Evolutionary conservation across 2,797 vertebrate genomes (phyloP).

Genomic region (Oryzias dopingdopingensis): DNA sequence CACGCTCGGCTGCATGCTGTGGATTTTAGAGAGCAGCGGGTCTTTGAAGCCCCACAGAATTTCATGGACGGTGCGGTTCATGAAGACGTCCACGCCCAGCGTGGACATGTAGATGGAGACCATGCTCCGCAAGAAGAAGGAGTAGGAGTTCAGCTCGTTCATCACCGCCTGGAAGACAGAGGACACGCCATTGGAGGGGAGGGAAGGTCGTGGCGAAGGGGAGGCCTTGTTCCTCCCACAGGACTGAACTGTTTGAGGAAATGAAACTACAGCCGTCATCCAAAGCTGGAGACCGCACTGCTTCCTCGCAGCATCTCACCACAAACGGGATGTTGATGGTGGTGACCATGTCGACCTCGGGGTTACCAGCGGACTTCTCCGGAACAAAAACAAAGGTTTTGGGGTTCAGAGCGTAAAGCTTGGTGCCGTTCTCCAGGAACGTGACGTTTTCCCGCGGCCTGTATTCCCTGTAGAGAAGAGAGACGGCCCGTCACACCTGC

Average conservation of each 20-base stretch:
- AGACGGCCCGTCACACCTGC: not conserved
- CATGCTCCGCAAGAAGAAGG: slow-evolving; percentile 55
- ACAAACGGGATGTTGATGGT: slow-evolving; percentile 81
- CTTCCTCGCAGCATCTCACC: slow-evolving; percentile 61
- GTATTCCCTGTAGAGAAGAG: slow-evolving; percentile 73
- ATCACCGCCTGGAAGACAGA: slow-evolving; percentile 69
- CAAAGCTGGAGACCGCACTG: not conserved
- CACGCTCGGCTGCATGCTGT: slow-evolving; percentile 72
- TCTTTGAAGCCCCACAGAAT: slow-evolving; percentile 83
- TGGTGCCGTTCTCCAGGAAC: slow-evolving; percentile 82
- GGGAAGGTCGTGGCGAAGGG: too few relatives aligned
- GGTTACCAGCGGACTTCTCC: slow-evolving; percentile 78
- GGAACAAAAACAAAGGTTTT: slow-evolving; percentile 81
- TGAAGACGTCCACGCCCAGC: slow-evolving; percentile 68
- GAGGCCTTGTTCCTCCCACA: too few relatives aligned
- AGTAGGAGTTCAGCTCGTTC: slow-evolving; percentile 76
- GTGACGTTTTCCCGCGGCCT: slow-evolving; percentile 80
- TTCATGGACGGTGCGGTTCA: slow-evolving; percentile 77
- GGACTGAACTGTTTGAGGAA: not conserved
- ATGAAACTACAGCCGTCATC: slow-evolving; percentile 5
- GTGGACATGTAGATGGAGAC: slow-evolving; percentile 70
- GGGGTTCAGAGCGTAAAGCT: slow-evolving; percentile 79
- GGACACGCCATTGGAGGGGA: not conserved
- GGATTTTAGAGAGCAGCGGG: slow-evolving; percentile 74
- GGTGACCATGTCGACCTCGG: slow-evolving; percentile 70